phyloP scores from a whole-genome alignment of 2,888 invertebrate genomes.

The Himalopsyche tibetana region DNA sequence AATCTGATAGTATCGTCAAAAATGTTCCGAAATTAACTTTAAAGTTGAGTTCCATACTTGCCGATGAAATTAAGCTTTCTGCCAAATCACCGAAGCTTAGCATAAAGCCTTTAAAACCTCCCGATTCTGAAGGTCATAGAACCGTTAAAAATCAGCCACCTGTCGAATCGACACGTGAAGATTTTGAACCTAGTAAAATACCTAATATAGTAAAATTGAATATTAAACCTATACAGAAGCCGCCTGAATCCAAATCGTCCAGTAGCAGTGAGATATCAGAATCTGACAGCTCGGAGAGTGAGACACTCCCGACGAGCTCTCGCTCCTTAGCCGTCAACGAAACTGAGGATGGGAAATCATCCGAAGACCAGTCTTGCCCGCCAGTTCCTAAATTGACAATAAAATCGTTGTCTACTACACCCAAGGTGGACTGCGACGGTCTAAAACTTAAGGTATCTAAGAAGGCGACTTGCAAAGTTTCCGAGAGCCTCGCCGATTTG shows the following conservation, averaged over 20 bases:
- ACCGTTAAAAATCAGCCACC: neutral
- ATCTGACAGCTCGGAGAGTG: slow-evolving; percentile 77
- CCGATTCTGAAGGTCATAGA: slow-evolving; percentile 65
- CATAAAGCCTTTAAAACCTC: slow-evolving; percentile 71
- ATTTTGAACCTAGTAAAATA: slow-evolving; percentile 67
- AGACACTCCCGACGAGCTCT: slow-evolving; percentile 74
- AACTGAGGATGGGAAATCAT: slow-evolving; percentile 50
- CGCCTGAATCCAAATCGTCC: slow-evolving; percentile 73
- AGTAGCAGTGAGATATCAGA: slow-evolving; percentile 77
- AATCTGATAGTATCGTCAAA: slow-evolving; percentile 67
- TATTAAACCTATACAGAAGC: slow-evolving; percentile 75
- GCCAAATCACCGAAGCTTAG: slow-evolving; percentile 71
- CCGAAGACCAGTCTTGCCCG: slow-evolving; percentile 64
- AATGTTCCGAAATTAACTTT: slow-evolving; percentile 77
- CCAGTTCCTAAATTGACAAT: slow-evolving; percentile 70
- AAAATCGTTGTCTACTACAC: slow-evolving; percentile 65
- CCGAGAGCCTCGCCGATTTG: slow-evolving; percentile 14
- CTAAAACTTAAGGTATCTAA: slow-evolving; percentile 69
- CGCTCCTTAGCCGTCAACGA: slow-evolving; percentile 73
- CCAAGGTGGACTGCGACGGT: slow-evolving; percentile 66
- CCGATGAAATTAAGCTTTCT: slow-evolving; percentile 72
- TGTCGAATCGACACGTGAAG: neutral
- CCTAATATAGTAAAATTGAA: slow-evolving; percentile 74
- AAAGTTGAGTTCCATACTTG: slow-evolving; percentile 71
- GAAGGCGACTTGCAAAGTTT: neutral